Base-by-base conservation (phyloP, 2,888 invertebrate species). In the Machimus rusticus region DNA sequence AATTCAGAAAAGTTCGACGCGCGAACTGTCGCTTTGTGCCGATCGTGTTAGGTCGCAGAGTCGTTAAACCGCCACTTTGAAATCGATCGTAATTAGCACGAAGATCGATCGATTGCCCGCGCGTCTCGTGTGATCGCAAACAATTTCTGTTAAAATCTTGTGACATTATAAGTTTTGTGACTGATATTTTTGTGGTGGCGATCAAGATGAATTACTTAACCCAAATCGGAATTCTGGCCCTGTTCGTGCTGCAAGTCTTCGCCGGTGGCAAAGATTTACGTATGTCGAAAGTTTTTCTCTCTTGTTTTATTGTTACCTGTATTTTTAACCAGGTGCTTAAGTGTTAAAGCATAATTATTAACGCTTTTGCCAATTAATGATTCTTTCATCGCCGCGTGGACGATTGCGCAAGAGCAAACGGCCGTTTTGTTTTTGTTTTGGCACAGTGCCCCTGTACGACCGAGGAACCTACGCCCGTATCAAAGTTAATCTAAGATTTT, bases 251-350 rank as follows among this genome's bases (percentile, higher is more conserved):
- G 12, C 57, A 37, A 57, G 66, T 66, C 5, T 46, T 85, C 9
- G 85, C 57, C 28, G 74, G 57, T 14, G 85, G 78, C 77, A 86
- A 43, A 86, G 87, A 87, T 46, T 87, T 87, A 87, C 87, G 87
- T 87, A 85, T 74, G 85, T 85, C n/a, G 46, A 87, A 86, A 78
- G 23, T 43, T 87, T 55, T 78, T 8, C 34, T 37, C 51, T 55
- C 12, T 1, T 1, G 2, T 9, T 28, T 19, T 2, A 2, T 66
- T 76, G 3, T 76, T 16, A 76, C 76, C 12, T 46, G 4, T 19
- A 37, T 31, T 31, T 34, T 76, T 76, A 5, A 34, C 9, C 23
- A 12, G 8, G 12, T 2, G 14, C 6, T 6, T 57, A 57, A 43
- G 23, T 55, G 82, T 66, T 57, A 82, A 82, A 19, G 51, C 82